Base-by-base conservation (phyloP, 2,888 invertebrate genomes). In the Diarsia mendica region DNA sequence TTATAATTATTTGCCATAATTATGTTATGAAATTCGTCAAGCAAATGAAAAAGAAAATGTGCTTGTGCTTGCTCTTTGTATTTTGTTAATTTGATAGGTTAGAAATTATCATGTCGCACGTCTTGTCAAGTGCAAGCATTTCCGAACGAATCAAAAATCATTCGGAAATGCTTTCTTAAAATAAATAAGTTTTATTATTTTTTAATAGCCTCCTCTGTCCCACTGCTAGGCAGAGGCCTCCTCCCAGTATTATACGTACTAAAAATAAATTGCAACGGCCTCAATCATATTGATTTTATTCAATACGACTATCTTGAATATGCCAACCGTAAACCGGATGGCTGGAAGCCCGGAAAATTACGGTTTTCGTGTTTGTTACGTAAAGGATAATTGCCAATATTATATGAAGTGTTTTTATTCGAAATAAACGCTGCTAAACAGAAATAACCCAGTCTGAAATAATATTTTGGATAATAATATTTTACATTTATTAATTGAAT, bases 1-100 rank as follows among this genome's bases (percentile, higher is more conserved):
- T 92, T 93, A 78, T 89, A 90, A 75, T 90, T 87, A 18, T 90
- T 87, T 15, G 79, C 92, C 93, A 93, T 93, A 72, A 69, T 84
- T 67, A 71, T n/a, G 51, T 51, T 15, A 67, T 9, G 39, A 51
- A 75, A 69, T 20, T 66, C 3, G 2, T 2, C 23, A 61, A 18
- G 11, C 28, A 28, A 28, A n/a, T n/a, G 28, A 18, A 1, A 28
- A 33, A 13, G 15, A 64, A 78, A 82, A 67, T 79, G 79, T 72
- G 82, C 55, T 70, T 53, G 11, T 10, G 15, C 39, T 69, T 18
- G 39, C 48, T 46, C 44, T 49, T 23, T n/a, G 39, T 76, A 20
- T 77, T 64, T 51, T n/a, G 48, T 39, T 51, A 9, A 11, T 76
- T 77, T 77, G 28, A 15, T 33, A 77, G 77, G 77, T 77, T 77